Conservation (phyloP, 2,888 invertebrate genomes). For the Sycophila texana region DNA sequence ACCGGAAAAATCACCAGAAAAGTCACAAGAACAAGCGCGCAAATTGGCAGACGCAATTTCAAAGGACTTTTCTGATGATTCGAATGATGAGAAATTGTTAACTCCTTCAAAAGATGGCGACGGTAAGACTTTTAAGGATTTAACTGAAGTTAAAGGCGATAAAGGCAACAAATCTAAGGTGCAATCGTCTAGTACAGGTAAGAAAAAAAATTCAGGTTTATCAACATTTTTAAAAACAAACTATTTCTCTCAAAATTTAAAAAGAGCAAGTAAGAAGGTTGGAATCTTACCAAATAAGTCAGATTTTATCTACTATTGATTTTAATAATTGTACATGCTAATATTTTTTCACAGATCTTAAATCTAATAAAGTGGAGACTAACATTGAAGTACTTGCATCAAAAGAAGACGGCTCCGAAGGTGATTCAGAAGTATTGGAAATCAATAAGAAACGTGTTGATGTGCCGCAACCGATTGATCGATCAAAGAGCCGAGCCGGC, state of each 20-base stretch:
- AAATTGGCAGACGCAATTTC: slow-evolving; percentile 3
- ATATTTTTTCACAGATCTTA: too few relatives aligned
- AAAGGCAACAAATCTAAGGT: too few relatives aligned
- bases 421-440: slow-evolving; percentile 1
- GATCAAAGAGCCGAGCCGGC: slow-evolving; percentile 11
- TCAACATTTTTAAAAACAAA: too few relatives aligned
- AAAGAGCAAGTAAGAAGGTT: too few relatives aligned
- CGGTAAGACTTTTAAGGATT: slow-evolving; percentile 28
- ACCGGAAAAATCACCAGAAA: neutral
- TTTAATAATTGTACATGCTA: too few relatives aligned
- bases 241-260: too few relatives aligned
- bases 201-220: too few relatives aligned
- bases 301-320: too few relatives aligned
- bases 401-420: neutral
- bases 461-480: neutral
- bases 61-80: slow-evolving; percentile 50
- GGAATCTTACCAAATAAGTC: too few relatives aligned
- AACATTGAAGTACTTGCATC: neutral
- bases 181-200: too few relatives aligned
- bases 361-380: slow-evolving; percentile 1
- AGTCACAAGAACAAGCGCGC: slow-evolving; percentile 12
- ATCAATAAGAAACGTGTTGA: slow-evolving; percentile 4
- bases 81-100: slow-evolving; percentile 5
- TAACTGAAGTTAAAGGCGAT: neutral
- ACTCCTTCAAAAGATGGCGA: slow-evolving; percentile 27